Base-by-base conservation (phyloP, 2,797 vertebrate genomes). In the Petrocephalus sullivani region DNA sequence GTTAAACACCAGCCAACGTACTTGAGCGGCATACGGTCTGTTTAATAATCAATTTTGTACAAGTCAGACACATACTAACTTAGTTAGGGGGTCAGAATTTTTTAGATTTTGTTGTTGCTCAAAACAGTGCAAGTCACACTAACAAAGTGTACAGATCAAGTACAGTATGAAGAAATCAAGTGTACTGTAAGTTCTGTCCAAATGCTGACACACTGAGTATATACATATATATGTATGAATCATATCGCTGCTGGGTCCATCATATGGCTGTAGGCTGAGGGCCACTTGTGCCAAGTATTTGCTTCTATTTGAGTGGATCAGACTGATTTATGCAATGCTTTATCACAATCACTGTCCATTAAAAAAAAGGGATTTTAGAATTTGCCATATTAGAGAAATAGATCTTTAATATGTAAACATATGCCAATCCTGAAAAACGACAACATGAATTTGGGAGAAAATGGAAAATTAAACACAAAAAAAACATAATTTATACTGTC, bases 271-370 rank as follows among this genome's bases (percentile, higher is more conserved):
- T 23, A 83, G 81, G 46, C 49, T 51, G 46, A 83, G 49, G 49
- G 81, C 49, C n/a, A 21, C 78, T 49, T 49, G 46, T 51, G n/a
- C 78, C 81, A 21, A 83, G 21, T 21, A 83, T 53, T 53, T 83
- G 19, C 41, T 82, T 46, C 46, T 82, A 9, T 82, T 83, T 83
- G 19, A 3, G 4, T 83, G 81, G 49, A 23, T 83, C 81, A 83
- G 49, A 83, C 46, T 83, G 81, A 83, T 83, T 54, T 83, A 83
- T 53, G 49, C 81, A 83, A 28, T 53, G 51, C 81, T 51, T 51
- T 83, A 21, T 8, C 21, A 28, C 49, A 54, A 54, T 54, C 9
- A 2, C 81, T 28, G 33, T 78, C 37, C 28, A 83, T 54, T 23
- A 51, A 49, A 49, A 83, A 83, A 83, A 12, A 83, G 5, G n/a